Evolutionary conservation across 2,888 invertebrate species (phyloP).

Genomic region (Meiosimyza decipiens): DNA sequence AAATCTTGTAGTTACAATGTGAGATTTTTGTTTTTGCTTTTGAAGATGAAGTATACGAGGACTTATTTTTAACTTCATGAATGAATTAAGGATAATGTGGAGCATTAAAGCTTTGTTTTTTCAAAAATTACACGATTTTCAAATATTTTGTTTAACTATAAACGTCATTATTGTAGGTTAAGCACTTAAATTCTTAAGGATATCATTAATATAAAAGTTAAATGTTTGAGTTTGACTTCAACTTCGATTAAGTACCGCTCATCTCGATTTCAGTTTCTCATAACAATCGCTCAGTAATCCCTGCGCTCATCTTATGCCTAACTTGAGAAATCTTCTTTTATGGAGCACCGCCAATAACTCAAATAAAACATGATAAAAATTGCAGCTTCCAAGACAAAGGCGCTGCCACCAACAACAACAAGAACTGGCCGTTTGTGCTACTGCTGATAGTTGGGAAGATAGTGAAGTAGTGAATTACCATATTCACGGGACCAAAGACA

Average conservation of each 20-base stretch:
- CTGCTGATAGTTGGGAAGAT: conserved; percentile 5
- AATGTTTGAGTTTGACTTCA: too few species aligned
- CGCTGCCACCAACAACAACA: not conserved
- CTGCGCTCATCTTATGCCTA: not conserved
- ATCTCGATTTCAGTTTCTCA: conserved; percentile 6
- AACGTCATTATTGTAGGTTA: too few species aligned
- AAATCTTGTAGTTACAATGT: too few species aligned
- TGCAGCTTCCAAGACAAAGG: conserved; percentile 20
- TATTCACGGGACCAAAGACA: conserved; percentile 16
- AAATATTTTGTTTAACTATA: too few species aligned
- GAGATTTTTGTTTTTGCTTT: too few species aligned
- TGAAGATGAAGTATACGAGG: too few species aligned
- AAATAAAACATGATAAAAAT: not conserved
- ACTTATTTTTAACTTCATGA: too few species aligned
- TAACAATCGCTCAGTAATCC: not conserved
- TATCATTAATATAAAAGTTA: too few species aligned
- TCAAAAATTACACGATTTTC: too few species aligned
- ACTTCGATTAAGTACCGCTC: not conserved
- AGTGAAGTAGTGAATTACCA: conserved; percentile 26
- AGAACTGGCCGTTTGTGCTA: not conserved
- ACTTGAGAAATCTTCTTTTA: not conserved
- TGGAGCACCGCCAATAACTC: conserved; percentile 13
- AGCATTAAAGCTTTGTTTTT: too few species aligned
- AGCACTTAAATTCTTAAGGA: too few species aligned
- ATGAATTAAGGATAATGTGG: too few species aligned